Evolutionary conservation across 1,140 invertebrate species (phyloP).

Genomic region (Drosophila mayri): DNA sequence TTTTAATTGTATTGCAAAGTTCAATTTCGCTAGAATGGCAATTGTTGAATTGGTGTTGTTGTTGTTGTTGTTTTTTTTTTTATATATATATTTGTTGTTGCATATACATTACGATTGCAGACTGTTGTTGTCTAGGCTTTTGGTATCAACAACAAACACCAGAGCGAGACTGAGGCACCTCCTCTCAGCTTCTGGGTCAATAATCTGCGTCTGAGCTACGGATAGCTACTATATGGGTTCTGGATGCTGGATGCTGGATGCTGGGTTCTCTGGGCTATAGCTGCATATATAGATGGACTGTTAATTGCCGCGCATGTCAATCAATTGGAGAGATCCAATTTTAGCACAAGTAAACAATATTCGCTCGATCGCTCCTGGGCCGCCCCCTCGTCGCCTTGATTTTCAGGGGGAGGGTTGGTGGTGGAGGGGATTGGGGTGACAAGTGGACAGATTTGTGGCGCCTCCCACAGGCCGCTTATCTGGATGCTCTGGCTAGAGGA

Average conservation of each 20-base stretch:
- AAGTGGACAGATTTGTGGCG: conserved; percentile 25
- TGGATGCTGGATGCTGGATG: not conserved
- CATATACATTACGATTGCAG: conserved; percentile 38
- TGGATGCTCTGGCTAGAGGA: conserved; percentile 26
- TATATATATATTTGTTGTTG: conserved; percentile 15
- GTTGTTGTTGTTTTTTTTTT: conserved; percentile 8
- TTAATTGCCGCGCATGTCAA: conserved; percentile 69
- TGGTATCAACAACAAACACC: conserved; percentile 60
- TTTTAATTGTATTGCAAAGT: conserved; percentile 34
- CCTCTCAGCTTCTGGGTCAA: conserved; percentile 78
- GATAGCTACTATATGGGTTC: conserved; percentile 3
- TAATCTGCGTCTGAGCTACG: conserved; percentile 70
- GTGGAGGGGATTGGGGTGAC: not conserved
- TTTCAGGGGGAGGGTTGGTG: no score
- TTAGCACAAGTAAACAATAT: conserved; percentile 83
- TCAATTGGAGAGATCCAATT: conserved; percentile 83
- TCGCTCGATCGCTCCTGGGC: conserved; percentile 48
- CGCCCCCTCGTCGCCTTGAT: conserved; percentile 13
- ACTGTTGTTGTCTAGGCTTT: conserved; percentile 69
- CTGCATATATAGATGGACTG: conserved; percentile 15
- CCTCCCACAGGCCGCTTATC: conserved; percentile 46
- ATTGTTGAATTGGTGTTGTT: conserved; percentile 28
- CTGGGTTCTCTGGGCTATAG: conserved; percentile 15
- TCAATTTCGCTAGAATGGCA: conserved; percentile 38
- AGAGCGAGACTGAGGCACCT: conserved; percentile 22